phyloP scores from a whole-genome alignment of 2,888 invertebrate genomes.

The Ophioninae sp. region DNA sequence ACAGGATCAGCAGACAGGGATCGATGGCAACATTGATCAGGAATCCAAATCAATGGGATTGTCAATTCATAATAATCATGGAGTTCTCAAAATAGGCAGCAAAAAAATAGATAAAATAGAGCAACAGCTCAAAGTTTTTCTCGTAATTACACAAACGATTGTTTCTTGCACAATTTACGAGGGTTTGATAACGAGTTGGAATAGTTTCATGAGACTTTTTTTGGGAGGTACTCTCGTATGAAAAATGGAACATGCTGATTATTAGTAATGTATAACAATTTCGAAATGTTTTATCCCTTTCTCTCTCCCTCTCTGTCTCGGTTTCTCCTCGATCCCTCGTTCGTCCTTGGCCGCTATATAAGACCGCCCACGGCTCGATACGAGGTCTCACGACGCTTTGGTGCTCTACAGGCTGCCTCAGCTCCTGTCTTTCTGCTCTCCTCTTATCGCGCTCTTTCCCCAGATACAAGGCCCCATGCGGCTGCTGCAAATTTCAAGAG shows the following conservation, averaged over 20 bases:
- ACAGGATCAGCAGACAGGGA: not conserved
- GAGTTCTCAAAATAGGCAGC: not conserved
- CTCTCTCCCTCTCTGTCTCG: constrained; percentile 9
- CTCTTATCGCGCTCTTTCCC: constrained; percentile 17
- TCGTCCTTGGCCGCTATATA: constrained; percentile 65
- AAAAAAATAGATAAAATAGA: too few species aligned
- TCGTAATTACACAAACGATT: not conserved
- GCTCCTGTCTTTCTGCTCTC: constrained; percentile 21
- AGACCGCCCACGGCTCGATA: constrained; percentile 64
- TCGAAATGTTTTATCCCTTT: constrained; percentile 33
- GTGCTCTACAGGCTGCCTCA: constrained; percentile 35
- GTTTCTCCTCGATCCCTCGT: constrained; percentile 26
- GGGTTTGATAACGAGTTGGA: not conserved
- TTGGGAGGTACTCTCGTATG: not conserved
- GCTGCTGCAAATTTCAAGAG: constrained; percentile 68
- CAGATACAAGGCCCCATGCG: constrained; percentile 55
- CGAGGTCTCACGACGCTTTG: constrained; percentile 49
- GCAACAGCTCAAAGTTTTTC: not conserved
- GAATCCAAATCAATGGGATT: not conserved
- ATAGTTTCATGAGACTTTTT: not conserved
- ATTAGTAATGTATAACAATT: constrained; percentile 56
- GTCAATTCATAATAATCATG: too few species aligned
- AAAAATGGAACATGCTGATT: constrained; percentile 38
- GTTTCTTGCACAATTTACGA: not conserved
- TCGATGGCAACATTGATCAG: not conserved